phyloP scores from a whole-genome alignment of 2,888 invertebrate species.

The Protonemura montana region DNA sequence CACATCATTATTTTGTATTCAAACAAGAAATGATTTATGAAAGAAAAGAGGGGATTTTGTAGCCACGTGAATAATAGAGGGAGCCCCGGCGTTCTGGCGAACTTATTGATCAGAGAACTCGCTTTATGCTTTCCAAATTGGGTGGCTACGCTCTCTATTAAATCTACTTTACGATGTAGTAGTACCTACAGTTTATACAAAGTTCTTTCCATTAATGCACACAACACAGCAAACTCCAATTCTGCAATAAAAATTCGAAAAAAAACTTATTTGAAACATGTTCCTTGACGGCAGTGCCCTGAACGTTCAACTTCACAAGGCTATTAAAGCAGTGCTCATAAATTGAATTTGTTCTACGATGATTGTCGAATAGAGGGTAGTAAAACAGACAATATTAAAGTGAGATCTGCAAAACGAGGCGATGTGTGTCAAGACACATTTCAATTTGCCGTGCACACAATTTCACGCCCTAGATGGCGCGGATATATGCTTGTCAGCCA shows the following conservation, averaged over 20 bases:
- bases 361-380: background rate
- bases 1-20: constrained; percentile 18
- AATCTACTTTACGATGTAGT: background rate
- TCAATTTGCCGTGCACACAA: background rate
- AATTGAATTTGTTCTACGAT: background rate
- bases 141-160: background rate
- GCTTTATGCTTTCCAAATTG: background rate
- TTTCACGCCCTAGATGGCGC: background rate
- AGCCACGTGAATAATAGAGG: background rate
- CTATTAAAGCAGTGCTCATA: background rate
- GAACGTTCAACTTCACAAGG: background rate
- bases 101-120: background rate
- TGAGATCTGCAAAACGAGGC: background rate
- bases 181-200: too few species aligned
- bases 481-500: constrained; percentile 18
- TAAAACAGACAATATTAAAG: background rate
- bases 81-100: background rate
- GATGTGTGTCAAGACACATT: background rate
- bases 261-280: background rate
- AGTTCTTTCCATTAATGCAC: background rate
- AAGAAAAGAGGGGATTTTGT: background rate
- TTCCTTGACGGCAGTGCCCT: background rate
- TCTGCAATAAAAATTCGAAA: background rate
- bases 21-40: constrained; percentile 9
- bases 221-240: background rate